phyloP scores from a whole-genome alignment of 2,888 invertebrate species.

The Myopa testacea region DNA sequence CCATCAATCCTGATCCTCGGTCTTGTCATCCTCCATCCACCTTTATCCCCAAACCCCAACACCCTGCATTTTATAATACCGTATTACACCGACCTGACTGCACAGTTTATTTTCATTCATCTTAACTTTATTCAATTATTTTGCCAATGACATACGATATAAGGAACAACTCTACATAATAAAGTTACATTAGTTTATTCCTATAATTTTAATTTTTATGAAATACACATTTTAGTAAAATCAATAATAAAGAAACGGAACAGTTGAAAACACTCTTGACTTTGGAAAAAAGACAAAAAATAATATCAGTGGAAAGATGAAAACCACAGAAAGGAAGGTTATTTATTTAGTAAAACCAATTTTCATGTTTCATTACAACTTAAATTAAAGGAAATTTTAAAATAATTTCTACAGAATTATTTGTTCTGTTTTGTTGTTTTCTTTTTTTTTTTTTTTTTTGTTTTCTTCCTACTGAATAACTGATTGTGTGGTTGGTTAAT shows the following conservation, averaged over 20 bases:
- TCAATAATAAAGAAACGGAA: too few relatives aligned
- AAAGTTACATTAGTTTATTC: background rate
- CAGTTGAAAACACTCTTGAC: background rate
- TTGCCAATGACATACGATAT: slow-evolving; percentile 11
- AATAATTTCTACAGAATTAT: slow-evolving; percentile 26
- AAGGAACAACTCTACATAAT: background rate
- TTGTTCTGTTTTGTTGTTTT: background rate
- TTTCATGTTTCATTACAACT: slow-evolving; percentile 13
- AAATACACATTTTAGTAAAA: background rate
- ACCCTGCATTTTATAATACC: too few relatives aligned
- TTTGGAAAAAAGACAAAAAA: background rate
- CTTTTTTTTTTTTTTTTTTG: slow-evolving; percentile 18
- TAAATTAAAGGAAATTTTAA: slow-evolving; percentile 21
- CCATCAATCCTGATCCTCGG: too few relatives aligned
- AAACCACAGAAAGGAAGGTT: background rate
- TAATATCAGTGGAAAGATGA: background rate
- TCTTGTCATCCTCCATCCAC: too few relatives aligned
- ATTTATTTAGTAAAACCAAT: slow-evolving; percentile 23
- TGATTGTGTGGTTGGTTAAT: background rate
- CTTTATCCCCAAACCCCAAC: too few relatives aligned
- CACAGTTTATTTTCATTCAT: background rate
- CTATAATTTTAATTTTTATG: background rate
- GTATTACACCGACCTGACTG: too few relatives aligned
- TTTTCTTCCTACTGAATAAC: background rate
- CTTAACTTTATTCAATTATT: slow-evolving; percentile 17